Base-by-base conservation (phyloP, 2,113 vertebrate genomes). In the Osmerus eperlanus region DNA sequence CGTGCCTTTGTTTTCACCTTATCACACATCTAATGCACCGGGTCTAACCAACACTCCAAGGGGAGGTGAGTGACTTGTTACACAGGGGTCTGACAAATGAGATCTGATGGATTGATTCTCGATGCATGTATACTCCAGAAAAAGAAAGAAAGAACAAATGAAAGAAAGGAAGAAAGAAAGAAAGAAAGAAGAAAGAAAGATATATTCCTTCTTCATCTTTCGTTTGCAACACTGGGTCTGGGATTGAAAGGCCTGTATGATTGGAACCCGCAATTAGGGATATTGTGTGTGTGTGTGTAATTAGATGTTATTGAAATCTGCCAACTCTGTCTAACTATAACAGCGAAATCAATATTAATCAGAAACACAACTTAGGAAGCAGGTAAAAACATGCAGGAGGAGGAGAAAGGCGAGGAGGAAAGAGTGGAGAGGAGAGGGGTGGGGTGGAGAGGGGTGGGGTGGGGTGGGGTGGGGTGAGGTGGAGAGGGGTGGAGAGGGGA, bases 1-100 rank as follows among this genome's bases (percentile, higher is more conserved):
- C 84, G 81, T 77, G 83, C 81, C 16, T n/a, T 79, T 70, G 80
- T 74, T 84, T 75, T 81, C 82, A 78, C 83, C 85, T 84, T 89
- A 89, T 89, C 89, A 78, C 85, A 89, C 82, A 84, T 89, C 87
- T 90, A 80, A 83, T 89, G 85, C 87, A 85, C 65, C 67, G 77
- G 72, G 76, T 84, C 16, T 19, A 65, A 15, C 21, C 21, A 21
- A 23, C 16, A 11, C 6, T 18, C 18, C 12, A 3, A 47, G 15
- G 54, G 54, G 3, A 3, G 80, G 84, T 85, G 72, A 83, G 85
- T 78, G 81, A 84, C 80, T 58, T 41, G 78, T 78, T 74, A 74
- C 72, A 81, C 79, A 72, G 79, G 79, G 79, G 66, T 83, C 83
- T 84, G 85, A 85, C 87, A 90, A 89, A 89, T 89, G 84, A 89